Evolutionary conservation across 2,888 invertebrate species (phyloP).

Genomic region (Drosophila melanocephala): DNA sequence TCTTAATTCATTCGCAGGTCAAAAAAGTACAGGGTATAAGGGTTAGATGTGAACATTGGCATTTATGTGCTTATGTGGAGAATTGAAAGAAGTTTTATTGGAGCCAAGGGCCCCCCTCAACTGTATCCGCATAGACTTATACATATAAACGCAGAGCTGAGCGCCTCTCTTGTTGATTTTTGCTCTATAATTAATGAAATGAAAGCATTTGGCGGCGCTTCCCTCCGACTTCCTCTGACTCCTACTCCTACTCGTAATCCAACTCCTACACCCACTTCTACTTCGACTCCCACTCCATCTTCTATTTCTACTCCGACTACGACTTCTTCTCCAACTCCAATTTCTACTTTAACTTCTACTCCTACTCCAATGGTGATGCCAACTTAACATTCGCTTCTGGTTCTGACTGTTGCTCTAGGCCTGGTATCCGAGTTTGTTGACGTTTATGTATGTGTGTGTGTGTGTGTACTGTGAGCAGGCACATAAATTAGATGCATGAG

Average conservation of each 20-base stretch:
- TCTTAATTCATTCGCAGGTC: background rate
- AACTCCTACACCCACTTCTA: background rate
- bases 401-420: constrained; percentile 7
- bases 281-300: background rate
- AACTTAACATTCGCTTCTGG: constrained; percentile 7
- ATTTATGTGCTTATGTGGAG: constrained; percentile 3
- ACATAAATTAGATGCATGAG: constrained; percentile 51
- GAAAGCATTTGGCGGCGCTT: constrained; percentile 48
- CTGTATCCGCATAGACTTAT: background rate
- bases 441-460: background rate
- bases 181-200: constrained; percentile 72
- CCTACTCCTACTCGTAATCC: background rate
- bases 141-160: background rate
- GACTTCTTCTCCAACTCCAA: background rate
- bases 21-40: background rate
- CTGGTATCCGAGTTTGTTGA: constrained; percentile 10
- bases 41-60: too few species aligned
- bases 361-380: background rate
- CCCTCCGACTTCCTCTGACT: background rate
- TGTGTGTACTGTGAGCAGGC: constrained; percentile 20
- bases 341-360: background rate
- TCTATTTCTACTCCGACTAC: background rate
- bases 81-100: constrained; percentile 29
- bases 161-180: constrained; percentile 58
- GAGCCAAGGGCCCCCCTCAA: background rate